Evolutionary conservation across 1,140 invertebrate genomes (phyloP).

Genomic region (Oncopeltus fasciatus): DNA sequence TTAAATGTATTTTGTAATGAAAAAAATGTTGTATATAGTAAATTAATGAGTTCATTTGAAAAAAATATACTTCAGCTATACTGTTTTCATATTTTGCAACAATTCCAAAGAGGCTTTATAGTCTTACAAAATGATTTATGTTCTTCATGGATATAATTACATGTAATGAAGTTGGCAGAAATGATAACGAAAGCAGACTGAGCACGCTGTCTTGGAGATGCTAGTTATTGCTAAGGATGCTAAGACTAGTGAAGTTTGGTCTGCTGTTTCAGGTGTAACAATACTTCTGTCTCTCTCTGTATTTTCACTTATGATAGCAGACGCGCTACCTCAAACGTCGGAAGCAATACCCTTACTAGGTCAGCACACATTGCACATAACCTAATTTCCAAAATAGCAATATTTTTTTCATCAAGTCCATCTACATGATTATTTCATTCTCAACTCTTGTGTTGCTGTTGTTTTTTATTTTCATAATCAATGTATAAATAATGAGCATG

Average conservation of each 20-base stretch:
- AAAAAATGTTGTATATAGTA: no score
- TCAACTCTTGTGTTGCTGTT: neutral
- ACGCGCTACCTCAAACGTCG: constrained; percentile 51
- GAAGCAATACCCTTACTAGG: constrained; percentile 56
- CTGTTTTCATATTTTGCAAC: no score
- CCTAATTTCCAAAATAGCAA: constrained; percentile 21
- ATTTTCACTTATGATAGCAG: constrained; percentile 53
- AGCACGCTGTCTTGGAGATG: neutral
- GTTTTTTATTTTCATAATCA: no score
- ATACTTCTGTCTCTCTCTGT: constrained; percentile 60
- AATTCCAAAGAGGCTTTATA: no score
- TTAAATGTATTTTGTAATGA: no score
- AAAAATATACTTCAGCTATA: no score
- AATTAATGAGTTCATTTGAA: no score
- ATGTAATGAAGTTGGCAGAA: neutral
- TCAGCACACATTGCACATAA: constrained; percentile 29
- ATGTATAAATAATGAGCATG: no score
- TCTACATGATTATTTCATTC: constrained; percentile 22
- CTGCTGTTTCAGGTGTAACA: constrained; percentile 45
- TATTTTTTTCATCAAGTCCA: constrained; percentile 18
- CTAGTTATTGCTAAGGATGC: neutral
- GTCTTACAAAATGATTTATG: no score
- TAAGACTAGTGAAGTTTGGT: constrained; percentile 14
- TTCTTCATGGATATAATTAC: no score
- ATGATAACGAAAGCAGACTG: neutral